Percentiles rank a stretch among this genome's conserved stretches.
These are phyloP conservation scores for Himalopsyche anomala DNA, from an alignment of 2,888 invertebrate genomes.

Conservation along the genomic window DNA sequence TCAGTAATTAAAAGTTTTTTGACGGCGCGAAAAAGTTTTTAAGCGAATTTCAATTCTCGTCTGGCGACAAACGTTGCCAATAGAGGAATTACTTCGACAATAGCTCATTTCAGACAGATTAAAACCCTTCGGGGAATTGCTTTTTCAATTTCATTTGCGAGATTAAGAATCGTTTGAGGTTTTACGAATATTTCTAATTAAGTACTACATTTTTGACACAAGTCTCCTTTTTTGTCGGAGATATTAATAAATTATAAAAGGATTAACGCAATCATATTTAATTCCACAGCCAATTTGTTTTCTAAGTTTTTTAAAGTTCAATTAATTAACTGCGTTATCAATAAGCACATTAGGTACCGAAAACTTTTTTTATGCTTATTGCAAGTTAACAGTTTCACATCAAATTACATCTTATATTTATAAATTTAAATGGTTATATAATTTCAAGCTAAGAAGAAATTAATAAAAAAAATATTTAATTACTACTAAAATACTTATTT, in stretches of 20 bases:
- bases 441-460: too few relatives aligned
- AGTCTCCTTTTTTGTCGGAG: not conserved
- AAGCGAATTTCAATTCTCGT: constrained; percentile 5
- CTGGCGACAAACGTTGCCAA: constrained; percentile 15
- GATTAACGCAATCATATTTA: too few relatives aligned
- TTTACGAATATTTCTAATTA: constrained; percentile 29
- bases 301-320: too few relatives aligned
- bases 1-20: constrained; percentile 21
- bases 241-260: constrained; percentile 5
- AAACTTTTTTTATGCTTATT: too few relatives aligned
- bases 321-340: too few relatives aligned
- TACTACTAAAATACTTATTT: too few relatives aligned
- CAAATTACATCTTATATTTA: too few relatives aligned
- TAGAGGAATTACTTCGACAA: constrained; percentile 14
- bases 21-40: not conserved
- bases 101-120: constrained; percentile 26
- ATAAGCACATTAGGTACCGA: too few relatives aligned
- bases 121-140: constrained; percentile 30
- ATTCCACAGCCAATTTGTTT: too few relatives aligned
- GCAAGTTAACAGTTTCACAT: too few relatives aligned
- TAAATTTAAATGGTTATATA: too few relatives aligned
- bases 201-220: not conserved
- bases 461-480: too few relatives aligned
- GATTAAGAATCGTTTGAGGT: constrained; percentile 16
- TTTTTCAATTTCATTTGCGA: constrained; percentile 15